Percentiles rank a stretch among this genome's conserved stretches.
phyloP scores from a whole-genome alignment of 2,888 invertebrate species.

The Polydrusus pterygomalis region DNA sequence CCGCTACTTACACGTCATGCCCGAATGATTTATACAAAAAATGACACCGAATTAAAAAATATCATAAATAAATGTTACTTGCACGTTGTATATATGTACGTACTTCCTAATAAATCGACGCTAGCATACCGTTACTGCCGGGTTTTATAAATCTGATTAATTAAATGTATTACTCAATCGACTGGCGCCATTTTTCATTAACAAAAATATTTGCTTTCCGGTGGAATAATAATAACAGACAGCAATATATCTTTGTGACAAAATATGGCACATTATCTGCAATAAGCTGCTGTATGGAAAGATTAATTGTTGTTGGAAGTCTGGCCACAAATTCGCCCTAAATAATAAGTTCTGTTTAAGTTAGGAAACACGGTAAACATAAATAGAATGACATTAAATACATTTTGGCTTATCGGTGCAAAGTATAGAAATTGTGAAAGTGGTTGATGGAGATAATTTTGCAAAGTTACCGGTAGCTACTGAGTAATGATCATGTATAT shows the following conservation, averaged over 20 bases:
- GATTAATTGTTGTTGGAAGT: conserved; percentile 51
- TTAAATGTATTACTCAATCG: conserved; percentile 48
- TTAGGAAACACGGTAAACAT: conserved; percentile 49
- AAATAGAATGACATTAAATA: conserved; percentile 45
- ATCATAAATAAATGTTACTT: conserved; percentile 1
- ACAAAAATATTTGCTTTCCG: conserved; percentile 50
- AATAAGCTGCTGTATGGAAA: conserved; percentile 52
- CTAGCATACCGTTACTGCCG: conserved; percentile 30
- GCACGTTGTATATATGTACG: not conserved
- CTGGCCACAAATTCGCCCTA: conserved; percentile 46
- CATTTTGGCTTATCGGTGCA: conserved; percentile 27
- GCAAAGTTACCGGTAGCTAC: too few relatives aligned
- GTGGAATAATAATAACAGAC: conserved; percentile 50
- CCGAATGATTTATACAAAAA: too few relatives aligned
- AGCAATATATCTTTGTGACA: conserved; percentile 53
- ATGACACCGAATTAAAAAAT: not conserved
- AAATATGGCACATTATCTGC: conserved; percentile 54
- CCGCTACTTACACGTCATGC: too few relatives aligned
- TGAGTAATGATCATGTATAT: too few relatives aligned
- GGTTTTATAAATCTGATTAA: conserved; percentile 47
- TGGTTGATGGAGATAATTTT: not conserved
- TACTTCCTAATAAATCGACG: conserved; percentile 42
- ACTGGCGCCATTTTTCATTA: conserved; percentile 49
- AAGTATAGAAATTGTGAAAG: not conserved
- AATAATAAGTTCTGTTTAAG: conserved; percentile 51